These are phyloP conservation scores for Linnaemya vulpina DNA, from an alignment of 2,888 invertebrate genomes.

Conservation along the genomic window DNA sequence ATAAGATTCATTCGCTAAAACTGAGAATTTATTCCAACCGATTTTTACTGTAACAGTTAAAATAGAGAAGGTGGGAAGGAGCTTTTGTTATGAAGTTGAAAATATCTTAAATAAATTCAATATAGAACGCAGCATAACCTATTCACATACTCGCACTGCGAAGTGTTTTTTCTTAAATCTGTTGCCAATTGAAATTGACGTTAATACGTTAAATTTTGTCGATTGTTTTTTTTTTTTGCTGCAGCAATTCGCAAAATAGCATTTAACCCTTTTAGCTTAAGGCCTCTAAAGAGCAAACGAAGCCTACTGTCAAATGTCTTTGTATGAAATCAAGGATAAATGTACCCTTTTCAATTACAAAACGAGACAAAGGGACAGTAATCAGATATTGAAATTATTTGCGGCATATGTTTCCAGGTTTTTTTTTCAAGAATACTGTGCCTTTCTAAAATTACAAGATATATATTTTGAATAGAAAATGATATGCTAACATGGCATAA, in stretches of 20 bases:
- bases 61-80: too few relatives aligned
- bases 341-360: conserved; percentile 62
- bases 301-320: conserved; percentile 47
- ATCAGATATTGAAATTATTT: conserved; percentile 20
- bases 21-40: too few relatives aligned
- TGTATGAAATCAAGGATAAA: conserved; percentile 44
- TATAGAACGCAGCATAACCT: background rate
- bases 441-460: conserved; percentile 4
- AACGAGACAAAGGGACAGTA: conserved; percentile 20
- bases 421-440: background rate
- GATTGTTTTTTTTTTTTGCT: background rate
- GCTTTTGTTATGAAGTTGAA: too few relatives aligned
- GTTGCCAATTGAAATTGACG: conserved; percentile 58
- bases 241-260: conserved; percentile 36
- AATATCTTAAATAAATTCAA: background rate
- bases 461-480: too few relatives aligned
- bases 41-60: too few relatives aligned
- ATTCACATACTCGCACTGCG: background rate
- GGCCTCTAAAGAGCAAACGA: conserved; percentile 16
- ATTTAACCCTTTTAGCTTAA: conserved; percentile 49
- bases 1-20: too few relatives aligned
- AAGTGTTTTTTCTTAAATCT: conserved; percentile 22
- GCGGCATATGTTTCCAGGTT: conserved; percentile 22
- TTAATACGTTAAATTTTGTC: conserved; percentile 48
- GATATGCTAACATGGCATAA: too few relatives aligned